These are phyloP conservation scores for Zaprionus lachaisei DNA, from an alignment of 1,140 invertebrate species.

Conservation along the genomic window DNA sequence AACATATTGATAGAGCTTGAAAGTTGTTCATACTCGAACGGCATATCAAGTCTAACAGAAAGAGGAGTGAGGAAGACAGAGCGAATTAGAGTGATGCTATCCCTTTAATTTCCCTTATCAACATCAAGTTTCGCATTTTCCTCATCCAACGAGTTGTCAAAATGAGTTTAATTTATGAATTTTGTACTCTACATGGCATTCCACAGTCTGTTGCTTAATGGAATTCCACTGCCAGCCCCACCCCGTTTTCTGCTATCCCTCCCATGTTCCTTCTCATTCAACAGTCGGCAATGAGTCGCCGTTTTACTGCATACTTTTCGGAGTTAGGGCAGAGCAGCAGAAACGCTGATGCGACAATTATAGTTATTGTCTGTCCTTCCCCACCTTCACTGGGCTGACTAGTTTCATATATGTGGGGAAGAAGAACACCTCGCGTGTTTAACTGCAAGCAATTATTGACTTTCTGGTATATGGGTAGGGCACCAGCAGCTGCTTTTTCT, in stretches of 20 bases:
- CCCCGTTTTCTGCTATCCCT: constrained; percentile 9
- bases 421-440: constrained; percentile 26
- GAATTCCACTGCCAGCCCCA: constrained; percentile 42
- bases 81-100: not conserved
- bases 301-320: constrained; percentile 67
- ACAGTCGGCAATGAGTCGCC: constrained; percentile 45
- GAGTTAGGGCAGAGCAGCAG: constrained; percentile 29
- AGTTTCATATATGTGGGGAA: constrained; percentile 54
- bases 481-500: not conserved
- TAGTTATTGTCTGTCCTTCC: constrained; percentile 73
- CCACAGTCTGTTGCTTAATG: constrained; percentile 61
- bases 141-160: constrained; percentile 50
- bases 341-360: constrained; percentile 81
- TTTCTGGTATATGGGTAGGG: constrained; percentile 13
- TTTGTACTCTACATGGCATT: constrained; percentile 35
- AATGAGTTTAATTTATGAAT: constrained; percentile 72
- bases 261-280: not conserved
- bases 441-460: not conserved
- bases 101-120: constrained; percentile 65
- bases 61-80: not conserved
- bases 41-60: too few species aligned
- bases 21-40: too few species aligned
- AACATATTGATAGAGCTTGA: too few species aligned
- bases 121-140: constrained; percentile 50
- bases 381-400: too few species aligned